phyloP scores from a whole-genome alignment of 2,888 invertebrate genomes.

The Calameuta idolon region DNA sequence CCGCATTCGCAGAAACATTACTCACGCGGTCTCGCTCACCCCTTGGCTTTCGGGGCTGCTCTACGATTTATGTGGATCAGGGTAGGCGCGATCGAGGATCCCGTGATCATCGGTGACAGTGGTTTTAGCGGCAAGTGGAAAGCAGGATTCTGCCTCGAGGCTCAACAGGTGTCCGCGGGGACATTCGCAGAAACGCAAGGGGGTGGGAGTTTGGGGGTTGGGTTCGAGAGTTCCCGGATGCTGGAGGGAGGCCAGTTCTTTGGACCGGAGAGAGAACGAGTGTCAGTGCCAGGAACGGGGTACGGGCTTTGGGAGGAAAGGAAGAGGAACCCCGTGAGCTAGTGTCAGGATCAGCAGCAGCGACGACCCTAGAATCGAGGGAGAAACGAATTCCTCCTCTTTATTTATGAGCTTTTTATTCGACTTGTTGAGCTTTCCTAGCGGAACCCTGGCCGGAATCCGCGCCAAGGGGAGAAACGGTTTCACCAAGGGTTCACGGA shows the following conservation, averaged over 20 bases:
- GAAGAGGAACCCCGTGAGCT: background rate
- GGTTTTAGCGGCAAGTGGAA: background rate
- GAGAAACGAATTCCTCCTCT: slow-evolving; percentile 52
- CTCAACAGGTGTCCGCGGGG: slow-evolving; percentile 67
- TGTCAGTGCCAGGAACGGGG: slow-evolving; percentile 13
- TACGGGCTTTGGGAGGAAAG: background rate
- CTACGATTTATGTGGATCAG: background rate
- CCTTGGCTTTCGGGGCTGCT: slow-evolving; percentile 25
- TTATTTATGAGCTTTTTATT: slow-evolving; percentile 68
- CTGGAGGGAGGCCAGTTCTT: slow-evolving; percentile 38
- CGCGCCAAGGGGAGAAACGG: background rate
- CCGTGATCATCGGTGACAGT: slow-evolving; percentile 9
- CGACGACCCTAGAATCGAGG: slow-evolving; percentile 34
- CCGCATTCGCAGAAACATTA: slow-evolving; percentile 53
- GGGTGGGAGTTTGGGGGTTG: slow-evolving; percentile 47
- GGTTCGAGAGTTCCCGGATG: slow-evolving; percentile 30
- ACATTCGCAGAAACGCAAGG: slow-evolving; percentile 65
- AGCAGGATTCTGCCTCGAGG: slow-evolving; percentile 1
- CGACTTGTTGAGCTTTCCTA: slow-evolving; percentile 64
- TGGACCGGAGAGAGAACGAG: slow-evolving; percentile 37
- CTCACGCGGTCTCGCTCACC: slow-evolving; percentile 58
- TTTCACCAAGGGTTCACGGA: background rate
- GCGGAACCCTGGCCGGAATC: background rate
- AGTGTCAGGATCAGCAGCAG: background rate
- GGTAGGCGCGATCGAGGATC: background rate